Conservation (phyloP, 30 jellyfish, hydroid and myxozoan species). For the Catostylus mosaicus region DNA sequence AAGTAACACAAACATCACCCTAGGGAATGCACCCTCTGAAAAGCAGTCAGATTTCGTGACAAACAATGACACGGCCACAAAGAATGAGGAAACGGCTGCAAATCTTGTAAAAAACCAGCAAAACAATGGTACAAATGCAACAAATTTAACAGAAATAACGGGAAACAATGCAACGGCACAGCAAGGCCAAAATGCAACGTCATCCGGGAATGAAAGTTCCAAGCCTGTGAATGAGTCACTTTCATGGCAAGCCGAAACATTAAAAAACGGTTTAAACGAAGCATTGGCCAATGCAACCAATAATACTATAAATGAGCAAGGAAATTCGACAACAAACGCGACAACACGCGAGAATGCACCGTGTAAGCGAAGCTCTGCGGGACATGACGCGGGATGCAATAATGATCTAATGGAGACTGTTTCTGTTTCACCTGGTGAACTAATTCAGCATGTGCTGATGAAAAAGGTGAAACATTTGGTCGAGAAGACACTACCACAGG, state of each 20-base stretch:
- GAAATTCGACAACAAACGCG: constrained; percentile 37
- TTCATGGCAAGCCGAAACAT: constrained; percentile 63
- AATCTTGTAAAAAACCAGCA: neutral
- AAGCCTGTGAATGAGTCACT: constrained; percentile 50
- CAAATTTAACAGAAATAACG: neutral
- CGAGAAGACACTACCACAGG: constrained; percentile 86
- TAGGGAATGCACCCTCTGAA: neutral
- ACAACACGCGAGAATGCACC: constrained; percentile 49
- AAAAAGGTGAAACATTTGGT: constrained; percentile 71
- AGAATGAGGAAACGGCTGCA: constrained; percentile 1
- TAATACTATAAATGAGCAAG: neutral
- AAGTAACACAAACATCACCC: neutral
- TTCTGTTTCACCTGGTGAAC: constrained; percentile 80
- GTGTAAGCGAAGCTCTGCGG: constrained; percentile 32
- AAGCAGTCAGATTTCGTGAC: neutral
- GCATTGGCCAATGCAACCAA: constrained; percentile 29
- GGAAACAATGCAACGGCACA: neutral
- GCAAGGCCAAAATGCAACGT: constrained; percentile 1
- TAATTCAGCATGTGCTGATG: constrained; percentile 76
- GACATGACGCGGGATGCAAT: constrained; percentile 5
- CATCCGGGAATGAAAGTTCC: constrained; percentile 25
- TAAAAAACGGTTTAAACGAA: constrained; percentile 36
- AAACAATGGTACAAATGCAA: neutral
- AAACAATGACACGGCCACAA: neutral
- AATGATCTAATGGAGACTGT: constrained; percentile 52